phyloP scores from a whole-genome alignment of 1,140 invertebrate species.

The Sipha flava region DNA sequence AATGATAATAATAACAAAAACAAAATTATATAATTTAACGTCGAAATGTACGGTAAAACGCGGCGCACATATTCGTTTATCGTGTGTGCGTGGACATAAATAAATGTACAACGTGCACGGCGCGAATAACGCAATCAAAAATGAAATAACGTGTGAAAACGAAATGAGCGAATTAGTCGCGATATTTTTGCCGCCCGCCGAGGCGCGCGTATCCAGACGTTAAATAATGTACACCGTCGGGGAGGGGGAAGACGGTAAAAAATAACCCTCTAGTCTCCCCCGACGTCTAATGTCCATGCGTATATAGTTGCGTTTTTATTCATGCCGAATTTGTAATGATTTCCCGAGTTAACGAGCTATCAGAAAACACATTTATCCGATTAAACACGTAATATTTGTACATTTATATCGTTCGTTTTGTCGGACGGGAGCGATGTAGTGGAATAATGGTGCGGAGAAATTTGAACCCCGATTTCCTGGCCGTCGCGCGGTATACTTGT shows the following conservation, averaged over 20 bases:
- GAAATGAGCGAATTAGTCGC: not conserved
- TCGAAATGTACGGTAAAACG: too few relatives aligned
- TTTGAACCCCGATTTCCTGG: not conserved
- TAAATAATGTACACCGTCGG: not conserved
- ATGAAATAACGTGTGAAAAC: not conserved
- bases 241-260: not conserved
- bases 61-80: too few relatives aligned
- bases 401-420: not conserved
- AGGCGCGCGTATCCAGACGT: too few relatives aligned
- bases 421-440: not conserved
- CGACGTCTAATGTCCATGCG: too few relatives aligned
- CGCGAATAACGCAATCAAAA: not conserved
- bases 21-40: too few relatives aligned
- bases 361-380: not conserved
- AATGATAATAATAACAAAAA: too few relatives aligned
- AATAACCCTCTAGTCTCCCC: too few relatives aligned
- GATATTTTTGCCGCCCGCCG: not conserved
- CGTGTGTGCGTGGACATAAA: not conserved
- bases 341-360: slow-evolving; percentile 8
- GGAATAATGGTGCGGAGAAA: not conserved
- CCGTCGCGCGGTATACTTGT: not conserved
- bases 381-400: not conserved
- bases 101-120: not conserved
- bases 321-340: not conserved
- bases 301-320: too few relatives aligned